These are phyloP conservation scores for Salvelinus namaycush DNA, from an alignment of 2,113 vertebrate species.

Conservation along the genomic window DNA sequence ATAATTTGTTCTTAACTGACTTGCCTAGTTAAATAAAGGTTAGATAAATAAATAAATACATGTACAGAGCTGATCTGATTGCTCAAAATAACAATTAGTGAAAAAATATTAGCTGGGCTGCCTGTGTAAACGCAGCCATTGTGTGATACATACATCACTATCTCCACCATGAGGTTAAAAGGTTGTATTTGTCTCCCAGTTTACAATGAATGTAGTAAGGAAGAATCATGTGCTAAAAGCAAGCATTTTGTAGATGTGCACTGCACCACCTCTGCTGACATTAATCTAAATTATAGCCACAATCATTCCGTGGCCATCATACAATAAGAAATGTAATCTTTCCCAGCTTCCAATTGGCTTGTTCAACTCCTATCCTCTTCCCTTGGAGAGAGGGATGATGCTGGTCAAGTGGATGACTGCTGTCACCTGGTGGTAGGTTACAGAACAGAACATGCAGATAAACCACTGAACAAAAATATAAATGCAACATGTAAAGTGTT, in stretches of 20 bases:
- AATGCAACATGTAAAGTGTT: no score
- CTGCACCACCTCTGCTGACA: neutral
- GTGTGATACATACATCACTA: neutral
- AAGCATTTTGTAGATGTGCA: neutral
- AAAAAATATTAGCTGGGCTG: neutral
- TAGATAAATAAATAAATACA: neutral
- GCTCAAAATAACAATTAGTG: neutral
- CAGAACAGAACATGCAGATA: conserved; percentile 10
- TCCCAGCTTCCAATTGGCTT: no score
- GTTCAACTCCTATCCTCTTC: neutral
- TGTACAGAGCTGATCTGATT: neutral
- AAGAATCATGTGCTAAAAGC: neutral
- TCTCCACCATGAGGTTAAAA: neutral
- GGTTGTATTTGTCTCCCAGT: neutral
- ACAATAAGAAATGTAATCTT: neutral
- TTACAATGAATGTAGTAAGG: neutral
- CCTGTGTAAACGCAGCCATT: neutral
- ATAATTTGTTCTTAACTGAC: no score
- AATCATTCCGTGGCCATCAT: neutral
- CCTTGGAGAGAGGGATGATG: neutral
- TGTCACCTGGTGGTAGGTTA: conserved; percentile 67
- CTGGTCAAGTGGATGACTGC: conserved; percentile 40
- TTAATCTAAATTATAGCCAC: neutral
- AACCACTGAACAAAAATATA: neutral
- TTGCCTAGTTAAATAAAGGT: no score